Conservation (phyloP, 2,888 invertebrate genomes). For the Maniola hyperantus region DNA sequence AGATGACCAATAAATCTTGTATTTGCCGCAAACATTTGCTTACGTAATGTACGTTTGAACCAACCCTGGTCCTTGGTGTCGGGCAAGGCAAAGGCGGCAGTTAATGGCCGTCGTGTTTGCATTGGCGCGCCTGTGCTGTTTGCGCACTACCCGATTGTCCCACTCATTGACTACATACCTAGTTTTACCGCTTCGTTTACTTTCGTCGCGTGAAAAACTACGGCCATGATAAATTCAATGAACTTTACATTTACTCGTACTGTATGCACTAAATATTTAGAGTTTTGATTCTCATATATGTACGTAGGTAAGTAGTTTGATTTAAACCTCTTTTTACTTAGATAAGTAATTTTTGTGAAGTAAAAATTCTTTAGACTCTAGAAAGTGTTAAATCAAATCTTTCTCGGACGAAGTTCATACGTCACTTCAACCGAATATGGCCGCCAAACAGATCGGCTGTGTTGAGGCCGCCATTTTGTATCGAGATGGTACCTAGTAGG, state of each 20-base stretch:
- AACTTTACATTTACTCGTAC: background rate
- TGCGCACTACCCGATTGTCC: conserved; percentile 8
- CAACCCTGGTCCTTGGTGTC: conserved; percentile 6
- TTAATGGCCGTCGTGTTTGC: conserved; percentile 35
- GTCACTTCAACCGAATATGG: too few species aligned
- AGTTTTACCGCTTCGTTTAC: conserved; percentile 11
- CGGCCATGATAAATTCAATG: background rate
- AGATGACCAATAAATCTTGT: conserved; percentile 3
- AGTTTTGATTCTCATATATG: too few species aligned
- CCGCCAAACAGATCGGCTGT: too few species aligned
- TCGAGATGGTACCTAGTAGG: too few species aligned
- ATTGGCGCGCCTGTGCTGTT: conserved; percentile 30
- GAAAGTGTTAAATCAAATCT: too few species aligned
- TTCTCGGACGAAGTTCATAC: too few species aligned
- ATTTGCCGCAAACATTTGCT: conserved; percentile 13
- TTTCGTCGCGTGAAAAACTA: background rate
- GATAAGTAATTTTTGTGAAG: too few species aligned
- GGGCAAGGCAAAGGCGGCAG: conserved; percentile 22
- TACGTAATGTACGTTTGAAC: conserved; percentile 11
- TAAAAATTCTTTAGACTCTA: too few species aligned
- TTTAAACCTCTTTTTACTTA: too few species aligned
- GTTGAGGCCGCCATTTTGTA: too few species aligned
- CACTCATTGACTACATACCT: conserved; percentile 11
- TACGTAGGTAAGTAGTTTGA: too few species aligned
- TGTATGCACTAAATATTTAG: background rate